A percentile compares a stretch with the other conserved stretches of the same genome.
Conservation (phyloP, 2,888 invertebrate species). For the Byasa hedistus region DNA sequence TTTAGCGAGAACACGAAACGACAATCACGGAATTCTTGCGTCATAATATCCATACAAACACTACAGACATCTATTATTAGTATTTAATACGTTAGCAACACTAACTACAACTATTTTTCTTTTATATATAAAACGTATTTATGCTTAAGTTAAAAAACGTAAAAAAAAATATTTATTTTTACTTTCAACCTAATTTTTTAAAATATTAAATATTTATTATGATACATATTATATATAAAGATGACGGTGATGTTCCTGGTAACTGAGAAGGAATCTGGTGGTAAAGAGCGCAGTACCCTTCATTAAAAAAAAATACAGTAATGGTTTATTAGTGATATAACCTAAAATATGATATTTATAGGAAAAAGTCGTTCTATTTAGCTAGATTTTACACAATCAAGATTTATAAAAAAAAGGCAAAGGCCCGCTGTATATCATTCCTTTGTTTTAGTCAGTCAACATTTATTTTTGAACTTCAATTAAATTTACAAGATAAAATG, state of each 20-base stretch:
- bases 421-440: too few relatives aligned
- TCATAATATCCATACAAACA: not conserved
- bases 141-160: too few relatives aligned
- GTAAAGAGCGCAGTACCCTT: not conserved
- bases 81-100: not conserved
- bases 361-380: not conserved
- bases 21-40: constrained; percentile 5
- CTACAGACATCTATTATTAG: not conserved
- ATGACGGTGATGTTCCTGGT: not conserved
- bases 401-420: not conserved
- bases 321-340: not conserved
- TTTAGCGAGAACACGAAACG: not conserved
- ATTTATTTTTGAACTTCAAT: not conserved
- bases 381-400: not conserved
- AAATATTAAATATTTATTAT: too few relatives aligned
- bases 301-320: not conserved
- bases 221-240: too few relatives aligned
- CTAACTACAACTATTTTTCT: not conserved
- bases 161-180: not conserved
- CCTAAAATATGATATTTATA: not conserved
- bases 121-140: not conserved
- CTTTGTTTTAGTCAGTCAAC: too few relatives aligned
- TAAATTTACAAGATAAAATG: not conserved
- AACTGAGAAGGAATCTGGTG: not conserved
- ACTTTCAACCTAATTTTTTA: too few relatives aligned